Evolutionary conservation across 1,140 invertebrate genomes (phyloP).

Genomic region (Sitophilus oryzae): DNA sequence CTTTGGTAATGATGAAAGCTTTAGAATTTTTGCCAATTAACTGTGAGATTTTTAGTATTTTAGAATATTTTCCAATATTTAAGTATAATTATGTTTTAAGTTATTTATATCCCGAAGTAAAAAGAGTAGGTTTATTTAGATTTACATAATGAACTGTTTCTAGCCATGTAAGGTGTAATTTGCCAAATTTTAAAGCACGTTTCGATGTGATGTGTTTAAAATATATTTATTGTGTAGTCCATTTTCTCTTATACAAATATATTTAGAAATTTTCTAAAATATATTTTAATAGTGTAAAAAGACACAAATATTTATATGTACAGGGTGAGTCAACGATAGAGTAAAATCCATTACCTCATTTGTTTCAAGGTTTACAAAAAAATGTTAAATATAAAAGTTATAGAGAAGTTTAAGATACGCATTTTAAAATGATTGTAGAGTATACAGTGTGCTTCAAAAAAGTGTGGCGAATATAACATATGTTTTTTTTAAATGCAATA

Average conservation of each 20-base stretch:
- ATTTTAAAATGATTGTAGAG: no score
- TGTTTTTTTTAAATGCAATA: no score
- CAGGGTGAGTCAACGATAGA: no score
- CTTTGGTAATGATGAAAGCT: conserved; percentile 11
- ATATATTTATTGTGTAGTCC: not conserved
- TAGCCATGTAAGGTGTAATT: not conserved
- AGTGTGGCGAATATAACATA: no score
- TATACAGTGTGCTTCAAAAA: no score
- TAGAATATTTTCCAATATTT: conserved; percentile 14
- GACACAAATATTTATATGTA: not conserved
- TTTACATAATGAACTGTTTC: not conserved
- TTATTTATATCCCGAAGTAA: not conserved
- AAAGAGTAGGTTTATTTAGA: not conserved
- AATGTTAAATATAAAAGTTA: no score
- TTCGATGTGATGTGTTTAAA: not conserved
- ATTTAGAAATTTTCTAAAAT: not conserved
- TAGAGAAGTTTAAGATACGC: no score
- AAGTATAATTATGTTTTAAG: not conserved
- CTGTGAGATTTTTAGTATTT: conserved; percentile 22
- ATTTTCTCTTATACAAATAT: no score
- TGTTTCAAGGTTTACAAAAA: no score
- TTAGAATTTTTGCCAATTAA: conserved; percentile 22
- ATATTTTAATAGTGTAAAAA: not conserved
- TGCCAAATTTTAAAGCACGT: not conserved
- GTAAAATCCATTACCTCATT: no score